A percentile compares a stretch with the other conserved stretches of the same genome.
phyloP scores from a whole-genome alignment of 2,113 vertebrate genomes.

The Apaloderma vittatum region DNA sequence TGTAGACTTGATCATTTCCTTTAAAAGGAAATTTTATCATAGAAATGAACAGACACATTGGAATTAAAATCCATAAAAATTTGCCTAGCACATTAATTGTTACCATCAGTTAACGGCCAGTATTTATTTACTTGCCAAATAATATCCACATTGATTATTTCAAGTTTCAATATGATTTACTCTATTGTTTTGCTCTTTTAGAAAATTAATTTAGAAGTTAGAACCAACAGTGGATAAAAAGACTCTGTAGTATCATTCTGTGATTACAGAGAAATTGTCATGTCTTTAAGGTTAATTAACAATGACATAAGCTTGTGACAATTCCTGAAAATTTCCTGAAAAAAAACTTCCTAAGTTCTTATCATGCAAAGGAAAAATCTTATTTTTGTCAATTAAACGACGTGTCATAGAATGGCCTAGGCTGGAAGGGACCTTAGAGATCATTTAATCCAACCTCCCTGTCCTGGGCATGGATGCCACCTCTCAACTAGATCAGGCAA shows the following conservation, averaged over 20 bases:
- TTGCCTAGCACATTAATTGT: neutral
- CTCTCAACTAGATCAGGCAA: no score
- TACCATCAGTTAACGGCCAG: neutral
- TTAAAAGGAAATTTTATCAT: neutral
- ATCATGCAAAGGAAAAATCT: no score
- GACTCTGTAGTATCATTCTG: neutral
- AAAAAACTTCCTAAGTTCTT: neutral
- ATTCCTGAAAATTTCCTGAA: neutral
- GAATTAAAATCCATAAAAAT: neutral
- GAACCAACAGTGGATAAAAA: neutral
- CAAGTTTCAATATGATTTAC: neutral
- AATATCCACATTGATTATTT: neutral
- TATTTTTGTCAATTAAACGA: no score
- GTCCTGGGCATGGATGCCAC: no score
- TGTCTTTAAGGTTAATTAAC: constrained; percentile 21
- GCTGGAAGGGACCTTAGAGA: no score
- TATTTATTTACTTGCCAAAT: neutral
- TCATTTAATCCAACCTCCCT: no score
- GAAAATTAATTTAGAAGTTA: neutral
- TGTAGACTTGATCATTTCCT: neutral
- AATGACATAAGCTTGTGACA: neutral
- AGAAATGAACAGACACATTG: neutral
- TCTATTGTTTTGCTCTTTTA: neutral
- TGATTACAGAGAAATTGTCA: neutral
- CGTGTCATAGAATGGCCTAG: no score